Percentiles rank a stretch among this genome's conserved stretches.
These are phyloP conservation scores for Leptothorax acervorum DNA, from an alignment of 2,888 invertebrate species.

Conservation along the genomic window DNA sequence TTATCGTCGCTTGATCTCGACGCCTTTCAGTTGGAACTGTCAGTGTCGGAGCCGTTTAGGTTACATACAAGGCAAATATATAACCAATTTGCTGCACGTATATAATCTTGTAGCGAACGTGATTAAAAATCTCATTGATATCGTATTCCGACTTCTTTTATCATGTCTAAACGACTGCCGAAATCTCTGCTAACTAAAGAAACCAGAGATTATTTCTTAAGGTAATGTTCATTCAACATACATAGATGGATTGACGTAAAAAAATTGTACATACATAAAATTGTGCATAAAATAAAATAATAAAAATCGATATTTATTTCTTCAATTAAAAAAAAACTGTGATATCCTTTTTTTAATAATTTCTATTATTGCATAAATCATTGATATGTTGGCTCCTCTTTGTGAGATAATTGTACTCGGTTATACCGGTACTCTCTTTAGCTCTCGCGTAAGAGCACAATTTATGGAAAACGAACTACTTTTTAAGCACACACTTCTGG, in stretches of 20 bases:
- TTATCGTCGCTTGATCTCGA: slow-evolving; percentile 30
- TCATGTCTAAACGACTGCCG: slow-evolving; percentile 55
- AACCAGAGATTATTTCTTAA: slow-evolving; percentile 78
- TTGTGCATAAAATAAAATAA: neutral
- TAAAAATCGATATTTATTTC: neutral
- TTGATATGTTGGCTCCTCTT: neutral
- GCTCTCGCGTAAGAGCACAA: slow-evolving; percentile 38
- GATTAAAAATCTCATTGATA: slow-evolving; percentile 4
- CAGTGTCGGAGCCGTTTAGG: slow-evolving; percentile 19
- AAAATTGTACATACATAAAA: neutral
- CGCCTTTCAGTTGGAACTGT: slow-evolving; percentile 47
- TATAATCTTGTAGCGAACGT: neutral
- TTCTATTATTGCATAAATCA: neutral
- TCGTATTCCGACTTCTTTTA: neutral
- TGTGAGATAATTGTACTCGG: neutral
- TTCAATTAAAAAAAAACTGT: neutral
- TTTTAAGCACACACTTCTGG: slow-evolving; percentile 96
- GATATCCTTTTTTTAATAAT: neutral
- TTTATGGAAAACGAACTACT: slow-evolving; percentile 64
- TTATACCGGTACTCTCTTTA: neutral
- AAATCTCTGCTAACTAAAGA: slow-evolving; percentile 71
- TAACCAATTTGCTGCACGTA: neutral
- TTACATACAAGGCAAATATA: slow-evolving; percentile 7
- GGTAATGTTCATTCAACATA: slow-evolving; percentile 69
- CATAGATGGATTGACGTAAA: neutral